Evolutionary conservation across 2,797 vertebrate genomes (phyloP), one percentile per base, ranked within the genome.

Genomic region (Myotis planiceps): DNA sequence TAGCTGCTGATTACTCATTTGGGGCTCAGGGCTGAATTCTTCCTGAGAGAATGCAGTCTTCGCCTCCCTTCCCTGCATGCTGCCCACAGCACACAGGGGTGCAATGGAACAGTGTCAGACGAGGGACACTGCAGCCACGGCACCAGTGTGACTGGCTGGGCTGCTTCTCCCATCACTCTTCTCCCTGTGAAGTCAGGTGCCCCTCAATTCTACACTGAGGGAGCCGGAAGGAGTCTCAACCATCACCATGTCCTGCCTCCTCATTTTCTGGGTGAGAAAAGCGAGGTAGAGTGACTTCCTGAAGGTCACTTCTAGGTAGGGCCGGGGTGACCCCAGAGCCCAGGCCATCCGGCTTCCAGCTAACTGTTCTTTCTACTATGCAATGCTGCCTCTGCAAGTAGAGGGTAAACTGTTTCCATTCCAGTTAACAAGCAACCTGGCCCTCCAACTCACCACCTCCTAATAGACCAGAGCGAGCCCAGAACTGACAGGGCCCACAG

Each of bases 51-150:
- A 9, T 9, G 2, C 14, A 5, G 6, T 21, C 27, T 51, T 66
- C 12, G 7, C 55, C 51, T 12, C 15, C 13, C 47, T 58, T 90
- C 79, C 76, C 90, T 51, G 60, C 66, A 27, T 18, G 27, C 18
- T 1, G 3, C 5, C 37, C 0, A 0, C 0, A 25, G 47, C 53
- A 37, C 19, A 3, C 34, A 69, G 29, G 2, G 37, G 49, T 71
- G 12, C 16, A 0, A 6, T 29, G 49, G 60, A 45, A 37, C 0
- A 32, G 25, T 3, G 55, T 49, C 1, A 7, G 27, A 21, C 0
- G 8, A 42, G 15, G 42, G 34, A 37, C 53, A 14, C 1, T 2
- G 37, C 3, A 5, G 5, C 14, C 25, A 9, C 0, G 10, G 14
- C 18, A 5, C 76, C 39, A 5, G 32, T 45, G 10, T 21, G 58